Evolutionary conservation across 2,888 invertebrate genomes (phyloP), one percentile per base, ranked within the genome.

Genomic region (Caenorhabditis uteleia): DNA sequence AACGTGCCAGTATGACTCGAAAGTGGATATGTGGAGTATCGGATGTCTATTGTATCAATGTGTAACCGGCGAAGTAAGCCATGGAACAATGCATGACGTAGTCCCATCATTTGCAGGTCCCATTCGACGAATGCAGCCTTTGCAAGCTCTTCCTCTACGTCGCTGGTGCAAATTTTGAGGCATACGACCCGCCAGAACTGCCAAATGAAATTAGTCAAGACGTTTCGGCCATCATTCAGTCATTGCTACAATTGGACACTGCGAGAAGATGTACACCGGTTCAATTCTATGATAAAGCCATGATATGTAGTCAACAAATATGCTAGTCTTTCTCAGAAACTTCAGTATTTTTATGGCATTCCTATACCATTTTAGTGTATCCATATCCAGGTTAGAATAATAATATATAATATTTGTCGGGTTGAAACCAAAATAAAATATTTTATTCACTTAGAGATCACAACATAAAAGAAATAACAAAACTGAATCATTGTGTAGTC

Each of bases 1-100:
- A 36, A 70, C 68, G 14, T 73, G 72, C 44, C 71, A 76, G 18
- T 79, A 79, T 44, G 75, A 79, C 47, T 69, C 75, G 7, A 67
- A 70, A 47, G 78, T 80, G 10, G 82, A 82, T 54, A 81, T 82
- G 78, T 82, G 82, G 82, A 78, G 77, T 43, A 78, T 82, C 34
- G 82, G 82, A 14, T 81, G 80, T 34, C 70, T 82, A n/a, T 46
- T 82, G 31, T 82, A 79, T 39, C 79, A 81, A 60, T 78, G 77
- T 51, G 57, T 77, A 26, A 77, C 75, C 18, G 82, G 82, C 53
- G 72, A 74, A 54, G 80, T 78, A 23, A 57, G 62, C 7, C 10
- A 10, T 33, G 29, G 12, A 29, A 29, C 6, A 29, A 29, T 8
- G 12, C 29, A 12, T 12, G 39, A 26, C n/a, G 23, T 18, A 31